Evolutionary conservation across 2,113 vertebrate genomes (phyloP).

Genomic region (Amphiprion ocellaris): DNA sequence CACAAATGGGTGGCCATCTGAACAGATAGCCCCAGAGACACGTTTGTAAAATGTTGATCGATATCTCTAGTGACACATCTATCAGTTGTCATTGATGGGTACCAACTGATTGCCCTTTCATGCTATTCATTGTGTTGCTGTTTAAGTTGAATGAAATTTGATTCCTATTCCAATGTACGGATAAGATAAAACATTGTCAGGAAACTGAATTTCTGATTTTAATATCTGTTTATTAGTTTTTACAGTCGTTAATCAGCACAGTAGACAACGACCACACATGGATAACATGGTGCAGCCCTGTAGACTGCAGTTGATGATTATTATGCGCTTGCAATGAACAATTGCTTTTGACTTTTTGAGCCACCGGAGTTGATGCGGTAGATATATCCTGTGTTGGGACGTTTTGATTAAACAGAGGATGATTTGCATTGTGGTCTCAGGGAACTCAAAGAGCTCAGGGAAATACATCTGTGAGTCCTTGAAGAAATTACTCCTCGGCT

Average conservation of each 20-base stretch:
- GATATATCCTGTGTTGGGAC: conserved; percentile 29
- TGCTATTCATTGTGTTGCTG: neutral
- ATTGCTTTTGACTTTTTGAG: conserved; percentile 40
- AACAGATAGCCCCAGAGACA: conserved; percentile 1
- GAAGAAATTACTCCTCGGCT: conserved; percentile 44
- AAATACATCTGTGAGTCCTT: conserved; percentile 60
- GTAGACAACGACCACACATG: neutral
- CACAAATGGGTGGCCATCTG: neutral
- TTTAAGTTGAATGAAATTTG: neutral
- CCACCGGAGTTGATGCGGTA: conserved; percentile 31
- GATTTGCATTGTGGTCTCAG: conserved; percentile 50
- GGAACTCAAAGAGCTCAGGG: conserved; percentile 51
- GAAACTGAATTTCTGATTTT: neutral
- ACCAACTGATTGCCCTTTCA: neutral
- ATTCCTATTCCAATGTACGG: neutral
- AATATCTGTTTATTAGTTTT: neutral
- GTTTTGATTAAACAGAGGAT: conserved; percentile 53
- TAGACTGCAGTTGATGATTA: neutral
- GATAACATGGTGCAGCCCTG: neutral
- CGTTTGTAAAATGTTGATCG: neutral
- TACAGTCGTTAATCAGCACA: neutral
- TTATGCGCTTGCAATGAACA: conserved; percentile 1
- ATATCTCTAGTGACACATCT: no score
- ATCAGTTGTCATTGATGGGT: no score
- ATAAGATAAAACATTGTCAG: neutral